A percentile compares a stretch with the other conserved stretches of the same genome.
Conservation (phyloP, 30 jellyfish, hydroid and myxozoan genomes). For the Aurelia sp. region DNA sequence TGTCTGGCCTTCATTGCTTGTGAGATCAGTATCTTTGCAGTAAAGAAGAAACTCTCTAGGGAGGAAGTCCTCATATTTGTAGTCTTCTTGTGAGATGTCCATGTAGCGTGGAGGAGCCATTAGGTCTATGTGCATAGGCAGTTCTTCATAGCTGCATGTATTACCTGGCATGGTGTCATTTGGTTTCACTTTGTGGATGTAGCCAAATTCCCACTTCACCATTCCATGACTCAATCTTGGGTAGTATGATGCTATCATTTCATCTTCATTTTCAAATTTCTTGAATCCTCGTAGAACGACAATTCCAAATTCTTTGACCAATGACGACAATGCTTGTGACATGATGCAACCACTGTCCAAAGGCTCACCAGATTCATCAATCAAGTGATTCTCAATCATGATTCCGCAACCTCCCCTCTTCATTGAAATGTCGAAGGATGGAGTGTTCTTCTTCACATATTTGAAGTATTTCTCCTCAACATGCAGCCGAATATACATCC, state of each 20-base stretch:
- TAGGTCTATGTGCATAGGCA: conserved; percentile 61
- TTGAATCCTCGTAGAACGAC: conserved; percentile 67
- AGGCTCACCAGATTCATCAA: conserved; percentile 15
- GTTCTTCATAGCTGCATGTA: conserved; percentile 34
- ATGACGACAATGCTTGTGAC: conserved; percentile 5
- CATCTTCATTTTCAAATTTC: conserved; percentile 35
- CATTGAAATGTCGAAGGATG: conserved; percentile 14
- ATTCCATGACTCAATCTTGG: conserved; percentile 17
- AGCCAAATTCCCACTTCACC: conserved; percentile 59
- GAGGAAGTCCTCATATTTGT: conserved; percentile 44
- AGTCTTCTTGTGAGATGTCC: conserved; percentile 26
- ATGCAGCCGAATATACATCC: conserved; percentile 34
- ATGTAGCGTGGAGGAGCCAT: conserved; percentile 53
- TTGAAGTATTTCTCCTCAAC: not conserved
- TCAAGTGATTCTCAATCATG: not conserved
- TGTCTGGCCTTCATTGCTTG: conserved; percentile 27
- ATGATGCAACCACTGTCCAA: conserved; percentile 6
- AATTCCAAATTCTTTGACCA: conserved; percentile 51
- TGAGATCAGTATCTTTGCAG: not conserved
- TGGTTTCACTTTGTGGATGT: conserved; percentile 36
- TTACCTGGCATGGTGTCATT: conserved; percentile 3
- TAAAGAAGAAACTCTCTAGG: conserved; percentile 58
- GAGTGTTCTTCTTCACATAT: not conserved
- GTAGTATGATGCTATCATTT: conserved; percentile 1
- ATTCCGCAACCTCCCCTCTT: conserved; percentile 43